Evolutionary conservation across 2,797 vertebrate species (phyloP).

Genomic region (Dermochelys coriacea): DNA sequence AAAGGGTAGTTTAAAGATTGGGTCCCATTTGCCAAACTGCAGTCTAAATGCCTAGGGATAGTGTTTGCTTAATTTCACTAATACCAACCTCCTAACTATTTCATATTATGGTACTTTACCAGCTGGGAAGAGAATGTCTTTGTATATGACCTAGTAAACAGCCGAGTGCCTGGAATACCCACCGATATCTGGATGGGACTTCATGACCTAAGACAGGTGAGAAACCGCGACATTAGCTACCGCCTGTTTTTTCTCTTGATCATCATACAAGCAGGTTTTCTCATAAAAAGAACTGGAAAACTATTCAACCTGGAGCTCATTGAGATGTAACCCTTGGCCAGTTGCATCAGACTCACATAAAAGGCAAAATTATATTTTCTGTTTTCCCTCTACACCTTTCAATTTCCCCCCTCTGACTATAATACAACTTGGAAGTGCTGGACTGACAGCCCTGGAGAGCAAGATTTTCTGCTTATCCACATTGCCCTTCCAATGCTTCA

Average conservation of each 20-base stretch:
- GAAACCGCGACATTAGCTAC: neutral
- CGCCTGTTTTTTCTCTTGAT: neutral
- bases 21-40: neutral
- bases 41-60: neutral
- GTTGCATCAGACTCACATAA: neutral
- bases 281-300: neutral
- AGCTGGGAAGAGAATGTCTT: conserved; percentile 90
- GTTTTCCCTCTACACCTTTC: neutral
- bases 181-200: conserved; percentile 86
- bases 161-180: conserved; percentile 85
- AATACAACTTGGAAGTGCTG: neutral
- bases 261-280: neutral
- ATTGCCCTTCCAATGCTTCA: neutral
- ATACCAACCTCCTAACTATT: rapidly evolving
- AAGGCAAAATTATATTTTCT: neutral
- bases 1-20: neutral
- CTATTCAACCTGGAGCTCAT: neutral
- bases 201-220: conserved; percentile 85
- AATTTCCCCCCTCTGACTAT: neutral
- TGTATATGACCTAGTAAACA: conserved; percentile 87
- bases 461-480: neutral
- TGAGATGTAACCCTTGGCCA: neutral
- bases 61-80: neutral
- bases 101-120: neutral
- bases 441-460: neutral